phyloP scores from a whole-genome alignment of 2,113 vertebrate species.

The Panthera tigris region DNA sequence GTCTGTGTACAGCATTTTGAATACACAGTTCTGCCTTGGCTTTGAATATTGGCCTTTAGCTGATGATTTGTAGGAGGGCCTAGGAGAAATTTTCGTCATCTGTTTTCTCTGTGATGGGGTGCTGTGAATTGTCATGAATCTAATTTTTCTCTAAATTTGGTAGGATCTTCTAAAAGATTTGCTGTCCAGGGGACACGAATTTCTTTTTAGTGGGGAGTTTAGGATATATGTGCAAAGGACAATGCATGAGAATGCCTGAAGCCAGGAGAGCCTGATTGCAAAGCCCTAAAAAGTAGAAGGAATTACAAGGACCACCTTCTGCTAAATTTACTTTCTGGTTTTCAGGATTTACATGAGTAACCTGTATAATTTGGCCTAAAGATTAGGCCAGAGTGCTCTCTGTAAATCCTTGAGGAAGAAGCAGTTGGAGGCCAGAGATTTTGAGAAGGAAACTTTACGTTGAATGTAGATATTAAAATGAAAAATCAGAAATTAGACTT shows the following conservation, averaged over 20 bases:
- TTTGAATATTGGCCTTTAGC: not conserved
- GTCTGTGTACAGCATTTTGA: not conserved
- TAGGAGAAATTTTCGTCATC: not conserved
- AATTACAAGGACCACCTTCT: not conserved
- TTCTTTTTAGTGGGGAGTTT: not conserved
- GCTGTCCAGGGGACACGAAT: not conserved
- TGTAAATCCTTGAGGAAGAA: not conserved
- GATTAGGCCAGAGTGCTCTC: not conserved
- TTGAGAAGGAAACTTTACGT: not conserved
- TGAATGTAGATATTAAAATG: not conserved
- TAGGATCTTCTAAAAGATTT: not conserved
- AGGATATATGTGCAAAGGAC: not conserved
- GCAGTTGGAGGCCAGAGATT: not conserved
- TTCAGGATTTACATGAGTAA: not conserved
- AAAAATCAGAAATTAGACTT: not conserved
- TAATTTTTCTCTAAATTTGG: not conserved
- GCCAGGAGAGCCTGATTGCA: not conserved
- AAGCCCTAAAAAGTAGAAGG: not conserved
- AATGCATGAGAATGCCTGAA: not conserved
- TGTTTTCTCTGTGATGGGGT: not conserved
- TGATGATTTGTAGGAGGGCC: not conserved
- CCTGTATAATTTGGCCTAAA: not conserved
- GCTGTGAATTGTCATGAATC: not conserved
- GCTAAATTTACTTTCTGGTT: not conserved
- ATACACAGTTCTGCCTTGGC: not conserved